Evolutionary conservation across 2,888 invertebrate genomes (phyloP), one percentile per base, ranked within the genome.

Genomic region (Caenorhabditis japonica): DNA sequence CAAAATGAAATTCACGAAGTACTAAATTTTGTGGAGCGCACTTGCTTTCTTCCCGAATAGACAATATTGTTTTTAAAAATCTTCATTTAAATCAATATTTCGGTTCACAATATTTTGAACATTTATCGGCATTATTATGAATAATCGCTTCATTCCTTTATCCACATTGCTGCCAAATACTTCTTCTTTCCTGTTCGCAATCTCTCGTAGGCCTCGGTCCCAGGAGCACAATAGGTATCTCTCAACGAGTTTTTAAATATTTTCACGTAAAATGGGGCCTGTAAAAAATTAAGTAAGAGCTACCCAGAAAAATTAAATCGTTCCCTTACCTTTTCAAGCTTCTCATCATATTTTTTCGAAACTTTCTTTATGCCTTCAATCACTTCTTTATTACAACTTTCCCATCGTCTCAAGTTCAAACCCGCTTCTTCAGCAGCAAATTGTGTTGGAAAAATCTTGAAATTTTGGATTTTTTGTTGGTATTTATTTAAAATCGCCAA

Each of bases 141-240:
- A n/a, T n/a, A n/a, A n/a, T 52, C 34, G 7, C 25, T 52, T 55
- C 12, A 41, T 27, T 36, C 19, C 46, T 81, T 81, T 27, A 36
- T 69, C 79, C 79, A 81, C 53, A 62, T 51, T 25, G 66, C 79
- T 8, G 66, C 70, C 25, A 75, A 41, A 41, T 81, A 81, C 4
- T 75, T 36, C 38, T 70, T 64, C 36, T 73, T 60, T 27, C 69
- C 12, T 7, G 34, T 71, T 39, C 34, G 49, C 15, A 82, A 64
- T 47, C 77, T 44, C 19, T 71, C 59, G 27, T 81, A 77, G 8
- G 77, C 78, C 2, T 58, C 43, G 8, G 84, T 84, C 49, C 84
- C 84, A 4, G 84, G 84, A 19, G 84, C 84, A 49, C 84, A 83
- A 41, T 84, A 84, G 2, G 84, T 83, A 0, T 71, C 61, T 41